Evolutionary conservation across 1,140 invertebrate species (phyloP), one percentile per base, ranked within the genome.

Genomic region (Odontomachus brunneus): DNA sequence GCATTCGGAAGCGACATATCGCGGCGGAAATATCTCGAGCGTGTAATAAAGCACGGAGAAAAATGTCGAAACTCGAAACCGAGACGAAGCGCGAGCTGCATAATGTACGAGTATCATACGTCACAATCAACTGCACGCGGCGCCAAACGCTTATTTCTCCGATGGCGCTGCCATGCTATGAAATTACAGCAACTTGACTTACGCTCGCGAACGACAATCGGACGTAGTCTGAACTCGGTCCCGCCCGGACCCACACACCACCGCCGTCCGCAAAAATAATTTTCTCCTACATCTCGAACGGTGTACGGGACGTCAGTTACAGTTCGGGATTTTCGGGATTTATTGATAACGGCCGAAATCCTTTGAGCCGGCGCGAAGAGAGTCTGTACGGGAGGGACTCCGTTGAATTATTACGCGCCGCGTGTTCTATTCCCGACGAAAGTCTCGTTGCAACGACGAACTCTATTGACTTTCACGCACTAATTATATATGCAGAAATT

Each of bases 51-150:
- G 89, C 87, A 88, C 85, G 76, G 89, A 90, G 89, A 90, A 90
- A 90, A 90, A 90, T 90, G 89, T 90, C 89, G 89, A 90, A 90
- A 90, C 89, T 90, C 89, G 90, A 90, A 90, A 90, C 89, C 89
- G 89, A 89, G 89, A 90, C 89, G 88, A 89, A 86, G 86, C 89
- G 82, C 87, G 88, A 86, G 85, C 82, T 85, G 88, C 86, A 90
- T 90, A 89, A 90, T 90, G 88, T 90, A 90, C 90, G 90, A 90
- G 89, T 90, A 90, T 89, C 90, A 90, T 90, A 90, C 90, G 89
- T 90, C 89, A 90, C 90, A 89, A 90, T 90, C 90, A 90, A 89
- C 86, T 90, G 90, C 90, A 90, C 88, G 90, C 89, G 90, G 90
- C 90, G 89, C 90, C 88, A 89, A 90, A 89, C 83, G 89, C 89